Evolutionary conservation across 2,113 vertebrate species (phyloP), one percentile per base, ranked within the genome.

Genomic region (Lampris megalopsis): DNA sequence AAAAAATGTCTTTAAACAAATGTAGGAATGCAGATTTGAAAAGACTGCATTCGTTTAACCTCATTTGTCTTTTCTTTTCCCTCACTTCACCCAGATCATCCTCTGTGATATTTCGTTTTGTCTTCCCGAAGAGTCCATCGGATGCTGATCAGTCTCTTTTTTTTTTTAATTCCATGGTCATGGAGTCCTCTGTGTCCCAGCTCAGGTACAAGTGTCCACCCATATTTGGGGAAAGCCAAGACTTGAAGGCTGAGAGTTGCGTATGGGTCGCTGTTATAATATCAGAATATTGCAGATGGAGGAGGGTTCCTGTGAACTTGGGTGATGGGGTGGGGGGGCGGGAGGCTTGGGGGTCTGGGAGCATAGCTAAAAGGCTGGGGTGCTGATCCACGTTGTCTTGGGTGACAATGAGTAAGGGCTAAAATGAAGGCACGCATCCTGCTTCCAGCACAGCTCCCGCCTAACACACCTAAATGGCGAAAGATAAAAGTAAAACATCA

Each of bases 401-500:
- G 95, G 96, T 94, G 96, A 96, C 93, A 91, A 97, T 97, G 97
- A 96, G 94, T 95, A 92, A 95, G 96, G 95, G 96, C 95, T 97
- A 78, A 97, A 96, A 98, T 98, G 97, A 99, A 99, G 98, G 97
- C 98, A 98, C 97, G 95, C 97, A 93, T 96, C 96, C 97, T 93
- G 88, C 88, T 94, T 91, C 88, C 82, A 79, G 95, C 95, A 93
- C 93, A 83, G 95, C 94, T 87, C 94, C 94, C 93, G 92, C 93
- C 96, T 98, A 99, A 96, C 98, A 99, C 95, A 99, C 98, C 98
- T 99, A 95, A 36, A 80, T 2, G 67, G 42, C 7, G 68, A 63
- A 62, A 64, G 10, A 82, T 5, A 71, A 6, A 47, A 7, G 5
- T 2, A 78, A 5, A 9, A 60, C 4, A 66, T 41, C 4, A 71